These are phyloP conservation scores for Dorcus hopei DNA, from an alignment of 2,888 invertebrate genomes.

Conservation along the genomic window DNA sequence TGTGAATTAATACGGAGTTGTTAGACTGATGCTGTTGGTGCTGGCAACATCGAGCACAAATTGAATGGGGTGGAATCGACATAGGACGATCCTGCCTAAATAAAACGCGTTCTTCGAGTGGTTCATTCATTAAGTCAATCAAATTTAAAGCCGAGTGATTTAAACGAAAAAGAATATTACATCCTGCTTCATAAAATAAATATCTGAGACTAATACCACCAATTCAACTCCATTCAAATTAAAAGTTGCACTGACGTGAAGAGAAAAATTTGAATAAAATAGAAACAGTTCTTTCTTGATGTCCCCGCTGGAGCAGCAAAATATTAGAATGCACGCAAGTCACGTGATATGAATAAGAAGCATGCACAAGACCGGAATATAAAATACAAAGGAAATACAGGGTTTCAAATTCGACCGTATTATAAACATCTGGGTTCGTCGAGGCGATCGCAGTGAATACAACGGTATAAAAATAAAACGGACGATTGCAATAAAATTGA, in stretches of 20 bases:
- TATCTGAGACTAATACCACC: no score
- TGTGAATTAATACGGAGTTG: constrained; percentile 31
- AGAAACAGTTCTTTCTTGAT: not conserved
- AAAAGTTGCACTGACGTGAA: not conserved
- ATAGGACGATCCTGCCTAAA: not conserved
- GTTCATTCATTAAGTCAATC: no score
- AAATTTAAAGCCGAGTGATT: no score
- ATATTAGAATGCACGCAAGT: constrained; percentile 16
- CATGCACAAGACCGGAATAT: constrained; percentile 14
- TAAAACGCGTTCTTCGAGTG: not conserved
- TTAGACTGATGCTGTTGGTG: constrained; percentile 22
- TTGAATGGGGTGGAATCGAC: constrained; percentile 1
- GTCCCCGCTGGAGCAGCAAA: not conserved
- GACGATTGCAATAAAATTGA: constrained; percentile 8
- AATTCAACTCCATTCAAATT: no score
- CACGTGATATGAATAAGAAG: constrained; percentile 19
- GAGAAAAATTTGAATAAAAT: not conserved
- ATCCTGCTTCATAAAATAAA: no score
- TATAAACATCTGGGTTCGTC: constrained; percentile 18
- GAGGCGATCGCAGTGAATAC: not conserved
- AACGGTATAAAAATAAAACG: not conserved
- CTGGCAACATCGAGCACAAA: constrained; percentile 16
- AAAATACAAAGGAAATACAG: constrained; percentile 12
- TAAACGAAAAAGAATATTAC: no score
- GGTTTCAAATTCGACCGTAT: constrained; percentile 11